Evolutionary conservation across 2,797 vertebrate species (phyloP).

Genomic region (Rhyacichthys aspro): DNA sequence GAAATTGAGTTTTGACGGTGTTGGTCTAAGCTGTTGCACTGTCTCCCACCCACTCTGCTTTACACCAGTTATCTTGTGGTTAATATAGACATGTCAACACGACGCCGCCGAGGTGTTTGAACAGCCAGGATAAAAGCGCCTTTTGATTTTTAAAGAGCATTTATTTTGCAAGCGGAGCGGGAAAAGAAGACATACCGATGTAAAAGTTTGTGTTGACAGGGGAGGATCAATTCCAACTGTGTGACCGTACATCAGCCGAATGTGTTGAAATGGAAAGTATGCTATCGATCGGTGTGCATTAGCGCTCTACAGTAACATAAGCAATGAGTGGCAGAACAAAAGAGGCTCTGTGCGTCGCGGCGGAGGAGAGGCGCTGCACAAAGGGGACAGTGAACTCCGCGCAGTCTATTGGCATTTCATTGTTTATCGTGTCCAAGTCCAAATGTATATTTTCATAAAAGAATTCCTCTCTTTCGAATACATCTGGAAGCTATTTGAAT

Average conservation of each 20-base stretch:
- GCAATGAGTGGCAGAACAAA: constrained; percentile 75
- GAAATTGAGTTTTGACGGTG: constrained; percentile 52
- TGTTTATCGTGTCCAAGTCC: constrained; percentile 72
- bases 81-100: constrained; percentile 47
- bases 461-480: constrained; percentile 51
- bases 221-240: constrained; percentile 72
- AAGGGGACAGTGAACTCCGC: constrained; percentile 59
- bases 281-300: constrained; percentile 80
- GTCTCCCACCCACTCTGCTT: constrained; percentile 35
- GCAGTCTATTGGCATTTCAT: constrained; percentile 66
- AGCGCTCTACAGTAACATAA: constrained; percentile 75
- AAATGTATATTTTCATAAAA: constrained; percentile 61
- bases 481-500: constrained; percentile 70
- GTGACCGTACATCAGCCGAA: constrained; percentile 65
- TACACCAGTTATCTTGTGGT: constrained; percentile 35
- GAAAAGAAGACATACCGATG: constrained; percentile 42
- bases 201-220: constrained; percentile 73
- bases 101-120: constrained; percentile 23
- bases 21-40: constrained; percentile 25
- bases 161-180: constrained; percentile 33
- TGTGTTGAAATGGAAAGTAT: constrained; percentile 80
- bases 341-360: constrained; percentile 65
- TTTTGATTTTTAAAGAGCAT: constrained; percentile 41
- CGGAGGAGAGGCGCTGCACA: constrained; percentile 50
- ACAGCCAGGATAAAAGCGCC: constrained; percentile 22